Evolutionary conservation across 53 echinoderm and acorn worm species (phyloP), one percentile per base, ranked within the genome.

Genomic region (Crossaster papposus): DNA sequence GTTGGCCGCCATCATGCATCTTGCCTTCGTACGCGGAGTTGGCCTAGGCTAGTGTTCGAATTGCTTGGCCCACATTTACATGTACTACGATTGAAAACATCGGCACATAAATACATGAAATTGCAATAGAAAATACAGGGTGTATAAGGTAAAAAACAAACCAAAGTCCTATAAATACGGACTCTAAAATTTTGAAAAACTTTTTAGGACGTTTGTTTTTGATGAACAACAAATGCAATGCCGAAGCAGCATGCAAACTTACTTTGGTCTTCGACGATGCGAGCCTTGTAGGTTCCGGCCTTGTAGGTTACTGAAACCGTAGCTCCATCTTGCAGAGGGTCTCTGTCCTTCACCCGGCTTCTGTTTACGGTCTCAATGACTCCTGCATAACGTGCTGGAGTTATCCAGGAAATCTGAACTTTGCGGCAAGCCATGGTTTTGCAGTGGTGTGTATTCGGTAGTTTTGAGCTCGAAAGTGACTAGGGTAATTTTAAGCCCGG

Each of bases 381-480:
- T n/a, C n/a, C n/a, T n/a, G n/a, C n/a, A n/a, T n/a, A n/a, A n/a
- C n/a, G n/a, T n/a, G n/a, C n/a, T n/a, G n/a, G n/a, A n/a, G n/a
- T n/a, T n/a, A n/a, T n/a, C n/a, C n/a, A n/a, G n/a, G n/a, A n/a
- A n/a, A n/a, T n/a, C n/a, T n/a, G n/a, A n/a, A n/a, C n/a, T n/a
- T n/a, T n/a, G n/a, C n/a, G n/a, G n/a, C n/a, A n/a, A n/a, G n/a
- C n/a, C n/a, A n/a, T n/a, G n/a, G n/a, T n/a, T n/a, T n/a, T n/a
- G n/a, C n/a, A n/a, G n/a, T n/a, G n/a, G n/a, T n/a, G 65, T n/a
- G 65, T 24, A 23, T 65, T 18, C 65, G 65, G 26, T 13, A 65
- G 22, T n/a, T n/a, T n/a, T 65, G 65, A 65, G 65, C 65, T 65
- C 65, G 22, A 65, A 65, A 13, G 65, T 65, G 65, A 65, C 65